These are phyloP conservation scores for Dendroctonus ponderosae DNA, from an alignment of 1,140 invertebrate genomes.

Conservation along the genomic window DNA sequence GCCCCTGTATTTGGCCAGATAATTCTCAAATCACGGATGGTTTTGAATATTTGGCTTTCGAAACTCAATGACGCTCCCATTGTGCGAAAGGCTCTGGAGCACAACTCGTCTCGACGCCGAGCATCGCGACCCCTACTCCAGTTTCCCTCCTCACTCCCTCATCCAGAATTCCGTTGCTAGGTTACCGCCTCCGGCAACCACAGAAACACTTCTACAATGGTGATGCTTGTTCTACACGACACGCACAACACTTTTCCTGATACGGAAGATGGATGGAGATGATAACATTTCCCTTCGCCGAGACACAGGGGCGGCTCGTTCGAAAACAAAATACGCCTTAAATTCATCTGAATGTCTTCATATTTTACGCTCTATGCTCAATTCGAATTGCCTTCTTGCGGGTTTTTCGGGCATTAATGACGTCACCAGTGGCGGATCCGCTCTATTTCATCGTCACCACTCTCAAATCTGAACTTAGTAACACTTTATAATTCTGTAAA, in stretches of 20 bases:
- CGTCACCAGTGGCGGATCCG: too few relatives aligned
- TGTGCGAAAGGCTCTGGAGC: conserved; percentile 5
- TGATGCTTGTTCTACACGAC: conserved; percentile 52
- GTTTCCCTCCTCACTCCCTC: conserved; percentile 25
- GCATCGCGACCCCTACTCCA: conserved; percentile 36
- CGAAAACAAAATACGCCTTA: not conserved
- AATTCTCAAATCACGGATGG: not conserved
- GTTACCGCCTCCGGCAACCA: conserved; percentile 47
- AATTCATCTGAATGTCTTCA: not conserved
- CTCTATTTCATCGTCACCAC: too few relatives aligned
- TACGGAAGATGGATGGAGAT: conserved; percentile 51
- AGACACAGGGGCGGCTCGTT: conserved; percentile 23
- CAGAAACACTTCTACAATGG: conserved; percentile 51
- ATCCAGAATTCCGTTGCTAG: conserved; percentile 44
- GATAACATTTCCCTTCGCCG: conserved; percentile 45
- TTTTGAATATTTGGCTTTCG: conserved; percentile 12
- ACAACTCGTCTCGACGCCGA: conserved; percentile 11
- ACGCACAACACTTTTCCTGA: conserved; percentile 48
- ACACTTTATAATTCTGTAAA: too few relatives aligned
- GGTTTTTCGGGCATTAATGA: too few relatives aligned
- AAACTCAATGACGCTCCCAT: not conserved
- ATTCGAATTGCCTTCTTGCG: too few relatives aligned
- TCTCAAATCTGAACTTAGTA: too few relatives aligned
- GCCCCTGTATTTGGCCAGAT: too few relatives aligned
- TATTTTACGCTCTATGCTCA: too few relatives aligned